These are phyloP conservation scores for Nibea albiflora DNA, from an alignment of 2,113 vertebrate genomes.

Conservation along the genomic window DNA sequence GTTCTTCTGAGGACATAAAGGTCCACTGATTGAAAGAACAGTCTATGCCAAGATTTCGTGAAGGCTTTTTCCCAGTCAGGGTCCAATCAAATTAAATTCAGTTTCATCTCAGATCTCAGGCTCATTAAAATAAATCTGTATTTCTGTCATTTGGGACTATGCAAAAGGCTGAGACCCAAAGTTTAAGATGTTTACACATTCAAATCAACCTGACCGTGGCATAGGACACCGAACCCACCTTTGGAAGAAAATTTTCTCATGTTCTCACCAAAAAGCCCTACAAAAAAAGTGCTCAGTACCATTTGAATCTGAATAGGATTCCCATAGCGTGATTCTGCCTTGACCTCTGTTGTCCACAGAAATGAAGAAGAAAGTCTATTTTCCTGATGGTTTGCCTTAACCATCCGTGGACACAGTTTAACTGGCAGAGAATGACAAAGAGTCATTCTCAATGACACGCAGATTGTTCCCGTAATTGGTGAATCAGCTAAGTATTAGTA, in stretches of 20 bases:
- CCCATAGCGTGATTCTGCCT: slow-evolving; percentile 18
- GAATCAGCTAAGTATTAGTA: background rate
- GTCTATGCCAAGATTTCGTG: slow-evolving; percentile 39
- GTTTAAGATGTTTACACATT: slow-evolving; percentile 27
- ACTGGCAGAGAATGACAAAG: background rate
- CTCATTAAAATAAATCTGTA: slow-evolving; percentile 44
- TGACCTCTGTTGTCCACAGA: slow-evolving; percentile 11
- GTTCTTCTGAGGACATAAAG: slow-evolving; percentile 61
- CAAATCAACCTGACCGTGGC: slow-evolving; percentile 13
- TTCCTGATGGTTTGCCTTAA: background rate
- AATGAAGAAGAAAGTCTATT: slow-evolving; percentile 18
- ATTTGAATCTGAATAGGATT: slow-evolving; percentile 7
- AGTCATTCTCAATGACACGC: background rate
- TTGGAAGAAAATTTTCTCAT: slow-evolving; percentile 8
- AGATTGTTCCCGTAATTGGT: background rate
- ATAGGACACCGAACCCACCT: background rate
- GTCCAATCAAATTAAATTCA: slow-evolving; percentile 41
- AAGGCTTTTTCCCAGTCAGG: slow-evolving; percentile 11
- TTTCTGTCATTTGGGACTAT: slow-evolving; percentile 27
- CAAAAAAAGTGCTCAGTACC: slow-evolving; percentile 21
- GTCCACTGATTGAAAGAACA: slow-evolving; percentile 49
- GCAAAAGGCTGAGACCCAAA: slow-evolving; percentile 19
- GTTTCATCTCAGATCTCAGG: slow-evolving; percentile 5
- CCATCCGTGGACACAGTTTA: slow-evolving; percentile 6
- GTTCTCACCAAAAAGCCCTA: slow-evolving; percentile 3